These are phyloP conservation scores for Plodia interpunctella DNA, from an alignment of 1,140 invertebrate genomes.

Conservation along the genomic window DNA sequence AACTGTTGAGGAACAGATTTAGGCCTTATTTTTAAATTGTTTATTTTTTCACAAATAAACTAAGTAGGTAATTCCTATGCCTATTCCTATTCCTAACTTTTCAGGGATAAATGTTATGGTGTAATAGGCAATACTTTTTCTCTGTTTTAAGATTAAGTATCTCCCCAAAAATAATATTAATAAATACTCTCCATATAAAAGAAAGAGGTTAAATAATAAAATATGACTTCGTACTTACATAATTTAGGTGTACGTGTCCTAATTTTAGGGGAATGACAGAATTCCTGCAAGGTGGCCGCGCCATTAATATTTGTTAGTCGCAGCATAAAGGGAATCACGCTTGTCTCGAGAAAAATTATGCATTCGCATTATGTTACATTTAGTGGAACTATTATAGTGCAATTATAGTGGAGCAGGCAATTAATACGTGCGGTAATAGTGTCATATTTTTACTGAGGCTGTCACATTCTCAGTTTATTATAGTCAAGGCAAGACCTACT, in stretches of 20 bases:
- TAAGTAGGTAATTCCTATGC: no score
- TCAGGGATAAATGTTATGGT: no score
- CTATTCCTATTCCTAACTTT: no score
- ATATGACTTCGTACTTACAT: no score
- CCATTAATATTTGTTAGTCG: constrained; percentile 65
- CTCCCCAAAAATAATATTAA: no score
- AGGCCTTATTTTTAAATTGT: no score
- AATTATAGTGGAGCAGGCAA: constrained; percentile 4
- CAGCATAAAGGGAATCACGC: constrained; percentile 61
- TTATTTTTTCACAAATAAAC: no score
- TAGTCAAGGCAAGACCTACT: not conserved
- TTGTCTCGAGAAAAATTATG: constrained; percentile 59
- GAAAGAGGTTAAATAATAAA: no score
- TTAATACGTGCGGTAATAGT: not conserved
- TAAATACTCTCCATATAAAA: no score
- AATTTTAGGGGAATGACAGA: constrained; percentile 64
- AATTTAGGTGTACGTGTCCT: constrained; percentile 53
- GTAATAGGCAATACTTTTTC: no score
- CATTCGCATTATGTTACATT: constrained; percentile 33
- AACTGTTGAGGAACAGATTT: no score
- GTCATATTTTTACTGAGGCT: not conserved
- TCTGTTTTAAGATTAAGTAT: no score
- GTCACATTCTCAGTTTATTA: not conserved
- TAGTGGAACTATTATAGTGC: constrained; percentile 14
- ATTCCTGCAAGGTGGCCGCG: constrained; percentile 43